Conservation (phyloP, 2,797 vertebrate genomes). For the Selene dorsalis region DNA sequence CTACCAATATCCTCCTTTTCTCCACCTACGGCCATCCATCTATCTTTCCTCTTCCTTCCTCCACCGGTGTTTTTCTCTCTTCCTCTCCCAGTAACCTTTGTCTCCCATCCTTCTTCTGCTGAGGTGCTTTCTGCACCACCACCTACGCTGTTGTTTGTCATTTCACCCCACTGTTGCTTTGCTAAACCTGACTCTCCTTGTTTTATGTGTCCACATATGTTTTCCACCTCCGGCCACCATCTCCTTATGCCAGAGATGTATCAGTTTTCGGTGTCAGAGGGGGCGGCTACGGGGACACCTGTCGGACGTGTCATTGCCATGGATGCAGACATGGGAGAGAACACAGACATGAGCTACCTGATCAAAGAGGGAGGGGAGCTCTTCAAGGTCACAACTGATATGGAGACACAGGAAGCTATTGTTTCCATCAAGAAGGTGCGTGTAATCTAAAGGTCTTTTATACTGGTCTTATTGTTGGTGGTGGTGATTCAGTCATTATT, state of each 20-base stretch:
- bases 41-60: slow-evolving; percentile 26
- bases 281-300: slow-evolving; percentile 87
- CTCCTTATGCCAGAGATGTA: slow-evolving; percentile 90
- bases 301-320: slow-evolving; percentile 94
- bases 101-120: slow-evolving; percentile 19
- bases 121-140: slow-evolving; percentile 8
- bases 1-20: slow-evolving; percentile 6
- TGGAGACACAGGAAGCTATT: slow-evolving; percentile 93
- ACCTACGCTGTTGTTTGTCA: not conserved
- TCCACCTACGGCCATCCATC: slow-evolving; percentile 13
- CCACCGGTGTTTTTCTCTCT: slow-evolving; percentile 1
- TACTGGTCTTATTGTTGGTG: not conserved
- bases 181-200: slow-evolving; percentile 5
- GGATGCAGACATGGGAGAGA: slow-evolving; percentile 95
- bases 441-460: not conserved
- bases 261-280: slow-evolving; percentile 94
- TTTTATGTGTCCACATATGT: slow-evolving; percentile 24
- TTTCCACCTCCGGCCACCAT: slow-evolving; percentile 1
- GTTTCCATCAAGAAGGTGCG: slow-evolving; percentile 92
- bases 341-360: slow-evolving; percentile 97
- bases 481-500: not conserved
- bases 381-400: slow-evolving; percentile 93
- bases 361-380: slow-evolving; percentile 90
- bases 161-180: not conserved
- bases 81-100: slow-evolving; percentile 17